Evolutionary conservation across 1,140 invertebrate genomes (phyloP).

Genomic region (Zelostemma sp.): DNA sequence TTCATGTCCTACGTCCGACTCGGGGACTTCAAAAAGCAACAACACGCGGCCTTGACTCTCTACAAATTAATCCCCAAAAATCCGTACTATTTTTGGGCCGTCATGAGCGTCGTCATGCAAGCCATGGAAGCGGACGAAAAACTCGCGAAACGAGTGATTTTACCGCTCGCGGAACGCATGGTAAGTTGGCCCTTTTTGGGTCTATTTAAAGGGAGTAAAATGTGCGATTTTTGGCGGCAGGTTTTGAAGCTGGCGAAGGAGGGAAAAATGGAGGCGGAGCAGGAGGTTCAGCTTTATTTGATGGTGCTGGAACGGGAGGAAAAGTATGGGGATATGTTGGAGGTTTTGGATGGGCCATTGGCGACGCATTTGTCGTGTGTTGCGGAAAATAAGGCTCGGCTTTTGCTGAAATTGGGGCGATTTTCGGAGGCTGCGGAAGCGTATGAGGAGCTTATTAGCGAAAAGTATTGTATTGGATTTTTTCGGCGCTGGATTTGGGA

Average conservation of each 20-base stretch:
- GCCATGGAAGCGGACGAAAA: slow-evolving; percentile 70
- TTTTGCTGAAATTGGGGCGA: slow-evolving; percentile 79
- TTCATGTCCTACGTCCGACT: slow-evolving; percentile 96
- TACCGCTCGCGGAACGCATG: slow-evolving; percentile 89
- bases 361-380: slow-evolving; percentile 72
- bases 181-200: no score
- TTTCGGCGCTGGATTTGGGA: no score
- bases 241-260: slow-evolving; percentile 89
- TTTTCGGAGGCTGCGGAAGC: slow-evolving; percentile 81
- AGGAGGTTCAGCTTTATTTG: slow-evolving; percentile 92
- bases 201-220: no score
- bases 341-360: slow-evolving; percentile 84
- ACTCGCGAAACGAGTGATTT: slow-evolving; percentile 63
- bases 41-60: slow-evolving; percentile 87
- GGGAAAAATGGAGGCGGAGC: slow-evolving; percentile 92
- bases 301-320: slow-evolving; percentile 89
- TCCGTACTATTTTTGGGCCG: slow-evolving; percentile 97
- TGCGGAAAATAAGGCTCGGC: slow-evolving; percentile 78
- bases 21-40: slow-evolving; percentile 91
- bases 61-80: slow-evolving; percentile 94
- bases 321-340: slow-evolving; percentile 85
- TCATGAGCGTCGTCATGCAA: slow-evolving; percentile 96
- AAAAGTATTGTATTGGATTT: no score
- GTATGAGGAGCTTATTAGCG: slow-evolving; percentile 77
- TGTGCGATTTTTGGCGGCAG: no score